A percentile compares a stretch with the other conserved stretches of the same genome.
Conservation (phyloP, 2,888 invertebrate genomes). For the Crematogaster levior region DNA sequence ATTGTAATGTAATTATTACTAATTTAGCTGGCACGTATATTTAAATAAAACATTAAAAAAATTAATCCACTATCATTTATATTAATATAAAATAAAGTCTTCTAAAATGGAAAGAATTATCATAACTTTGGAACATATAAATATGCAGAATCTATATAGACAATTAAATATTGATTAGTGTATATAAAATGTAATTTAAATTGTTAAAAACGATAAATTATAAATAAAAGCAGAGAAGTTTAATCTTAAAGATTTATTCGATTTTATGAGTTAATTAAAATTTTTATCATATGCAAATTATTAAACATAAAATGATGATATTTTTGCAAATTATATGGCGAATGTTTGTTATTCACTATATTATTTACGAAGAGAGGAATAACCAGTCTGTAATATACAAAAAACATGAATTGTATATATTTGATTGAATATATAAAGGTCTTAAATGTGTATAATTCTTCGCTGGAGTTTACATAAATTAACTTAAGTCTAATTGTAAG, state of each 20-base stretch:
- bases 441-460: constrained; percentile 74
- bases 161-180: background rate
- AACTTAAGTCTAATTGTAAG: constrained; percentile 78
- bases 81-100: background rate
- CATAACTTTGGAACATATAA: background rate
- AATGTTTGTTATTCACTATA: background rate
- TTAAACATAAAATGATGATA: background rate
- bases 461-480: constrained; percentile 79
- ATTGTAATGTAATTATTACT: too few species aligned
- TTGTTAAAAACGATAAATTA: background rate
- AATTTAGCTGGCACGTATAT: background rate
- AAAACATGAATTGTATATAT: constrained; percentile 83
- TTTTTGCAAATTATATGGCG: background rate
- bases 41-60: background rate
- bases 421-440: constrained; percentile 80
- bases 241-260: background rate
- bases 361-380: constrained; percentile 8
- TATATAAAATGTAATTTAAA: background rate
- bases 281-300: background rate
- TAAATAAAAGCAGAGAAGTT: background rate
- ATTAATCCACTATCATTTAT: background rate
- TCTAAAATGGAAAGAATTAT: background rate
- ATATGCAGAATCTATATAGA: background rate
- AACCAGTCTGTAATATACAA: constrained; percentile 72
- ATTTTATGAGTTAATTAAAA: background rate